Evolutionary conservation across 64 coral and sea anemone genomes (phyloP).

Genomic region (Actinia tenebrosa): DNA sequence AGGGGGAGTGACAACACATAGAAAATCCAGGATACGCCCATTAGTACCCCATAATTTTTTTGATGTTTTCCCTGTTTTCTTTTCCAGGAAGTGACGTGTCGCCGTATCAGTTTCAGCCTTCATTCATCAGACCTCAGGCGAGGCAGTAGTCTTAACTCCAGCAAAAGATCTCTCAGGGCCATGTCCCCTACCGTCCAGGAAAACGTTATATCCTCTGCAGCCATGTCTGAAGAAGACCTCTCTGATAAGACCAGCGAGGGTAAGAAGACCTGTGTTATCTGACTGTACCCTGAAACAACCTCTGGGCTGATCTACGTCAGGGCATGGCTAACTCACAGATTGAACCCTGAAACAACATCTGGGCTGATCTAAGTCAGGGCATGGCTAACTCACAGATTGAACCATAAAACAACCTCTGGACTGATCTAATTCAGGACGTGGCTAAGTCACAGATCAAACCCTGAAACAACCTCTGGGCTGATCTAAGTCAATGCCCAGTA

Average conservation of each 20-base stretch:
- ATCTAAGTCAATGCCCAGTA: no score
- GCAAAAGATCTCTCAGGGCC: slow-evolving; percentile 63
- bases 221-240: slow-evolving; percentile 79
- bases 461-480: no score
- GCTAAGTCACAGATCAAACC: background rate
- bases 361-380: no score
- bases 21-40: no score
- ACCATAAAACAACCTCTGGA: no score
- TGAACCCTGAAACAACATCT: no score
- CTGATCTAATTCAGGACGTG: no score
- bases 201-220: slow-evolving; percentile 45
- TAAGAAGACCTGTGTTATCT: background rate
- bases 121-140: slow-evolving; percentile 65
- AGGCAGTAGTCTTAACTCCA: slow-evolving; percentile 51
- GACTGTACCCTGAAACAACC: background rate
- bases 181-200: slow-evolving; percentile 54
- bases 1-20: no score
- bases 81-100: slow-evolving; percentile 79
- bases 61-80: background rate
- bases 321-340: no score
- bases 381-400: no score
- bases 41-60: background rate
- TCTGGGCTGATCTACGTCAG: background rate
- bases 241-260: slow-evolving; percentile 69
- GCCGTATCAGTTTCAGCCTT: slow-evolving; percentile 82